Base-by-base conservation (phyloP, 1,140 invertebrate species). In the Polypedilum vanderplanki region DNA sequence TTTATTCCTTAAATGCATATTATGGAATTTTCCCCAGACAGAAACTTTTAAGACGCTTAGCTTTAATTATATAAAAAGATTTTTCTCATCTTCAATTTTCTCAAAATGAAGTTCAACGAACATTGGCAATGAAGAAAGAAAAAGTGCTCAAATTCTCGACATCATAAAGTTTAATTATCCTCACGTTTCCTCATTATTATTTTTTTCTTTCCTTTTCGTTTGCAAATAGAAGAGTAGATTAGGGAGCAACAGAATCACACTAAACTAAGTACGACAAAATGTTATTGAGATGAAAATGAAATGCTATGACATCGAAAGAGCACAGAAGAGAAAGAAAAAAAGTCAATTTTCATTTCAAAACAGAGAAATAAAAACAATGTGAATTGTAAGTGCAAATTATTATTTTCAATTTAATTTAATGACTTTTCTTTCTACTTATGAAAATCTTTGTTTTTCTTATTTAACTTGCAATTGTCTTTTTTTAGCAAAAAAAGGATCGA, bases 401-500 rank as follows among this genome's bases (percentile, higher is more conserved):
- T 67, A 67, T 67, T 67, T 67, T 67, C 64, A 67, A 67, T 67
- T 67, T 67, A 67, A 18, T 67, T n/a, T 67, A 67, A 67, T 67
- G 64, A 67, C 18, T 67, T 67, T 67, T 67, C n/a, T 8, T 4
- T 67, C n/a, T n/a, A n/a, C n/a, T n/a, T n/a, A n/a, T n/a, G n/a
- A n/a, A n/a, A n/a, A 20, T 18, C 18, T 3, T 67, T 46, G 41
- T n/a, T n/a, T n/a, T 46, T 46, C 41, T 46, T 46, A 7, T 41
- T 41, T 10, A 46, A 46, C 41, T 46, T 46, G 9, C 9, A 46
- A n/a, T n/a, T n/a, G n/a, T n/a, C n/a, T n/a, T n/a, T n/a, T n/a
- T n/a, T n/a, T n/a, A n/a, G n/a, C n/a, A n/a, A n/a, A n/a, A n/a
- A n/a, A n/a, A n/a, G n/a, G n/a, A n/a, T n/a, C n/a, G n/a, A n/a